A percentile compares a stretch with the other conserved stretches of the same genome.
phyloP scores from a whole-genome alignment of 2,888 invertebrate genomes.

The Nomada ferruginata region DNA sequence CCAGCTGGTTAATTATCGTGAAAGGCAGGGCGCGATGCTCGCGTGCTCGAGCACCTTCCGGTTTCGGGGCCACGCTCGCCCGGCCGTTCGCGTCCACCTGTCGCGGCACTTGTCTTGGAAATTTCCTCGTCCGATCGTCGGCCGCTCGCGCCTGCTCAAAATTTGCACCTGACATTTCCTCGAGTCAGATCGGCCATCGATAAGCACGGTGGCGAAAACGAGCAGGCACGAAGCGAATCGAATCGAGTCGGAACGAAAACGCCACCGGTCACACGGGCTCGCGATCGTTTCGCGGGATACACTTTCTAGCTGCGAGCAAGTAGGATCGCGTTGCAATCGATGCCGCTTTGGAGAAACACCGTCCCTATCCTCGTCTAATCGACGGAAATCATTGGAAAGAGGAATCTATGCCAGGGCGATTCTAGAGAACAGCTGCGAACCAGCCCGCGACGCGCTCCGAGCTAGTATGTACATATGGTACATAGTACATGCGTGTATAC shows the following conservation, averaged over 20 bases:
- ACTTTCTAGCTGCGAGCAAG: neutral
- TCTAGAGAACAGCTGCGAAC: neutral
- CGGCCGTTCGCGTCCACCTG: conserved; percentile 32
- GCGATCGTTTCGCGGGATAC: neutral
- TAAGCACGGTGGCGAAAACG: conserved; percentile 66
- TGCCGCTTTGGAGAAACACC: neutral
- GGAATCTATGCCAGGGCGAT: neutral
- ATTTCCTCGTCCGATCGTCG: conserved; percentile 39
- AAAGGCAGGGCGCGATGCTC: conserved; percentile 49
- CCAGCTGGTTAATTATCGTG: neutral
- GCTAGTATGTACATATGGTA: neutral
- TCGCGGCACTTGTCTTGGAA: conserved; percentile 38
- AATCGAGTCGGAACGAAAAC: conserved; percentile 50
- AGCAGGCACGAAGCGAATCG: conserved; percentile 73
- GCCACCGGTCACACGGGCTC: too few species aligned
- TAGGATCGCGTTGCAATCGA: neutral
- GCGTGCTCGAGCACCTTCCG: conserved; percentile 77
- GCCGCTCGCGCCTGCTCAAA: conserved; percentile 30
- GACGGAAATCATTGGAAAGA: too few species aligned
- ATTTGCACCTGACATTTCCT: conserved; percentile 77
- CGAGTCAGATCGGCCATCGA: conserved; percentile 69
- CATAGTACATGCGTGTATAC: neutral
- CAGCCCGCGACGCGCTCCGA: conserved; percentile 20
- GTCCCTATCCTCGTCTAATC: too few species aligned
- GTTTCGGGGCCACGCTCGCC: conserved; percentile 74